These are phyloP conservation scores for Terrapene triunguis DNA, from an alignment of 2,113 vertebrate species.

Conservation along the genomic window DNA sequence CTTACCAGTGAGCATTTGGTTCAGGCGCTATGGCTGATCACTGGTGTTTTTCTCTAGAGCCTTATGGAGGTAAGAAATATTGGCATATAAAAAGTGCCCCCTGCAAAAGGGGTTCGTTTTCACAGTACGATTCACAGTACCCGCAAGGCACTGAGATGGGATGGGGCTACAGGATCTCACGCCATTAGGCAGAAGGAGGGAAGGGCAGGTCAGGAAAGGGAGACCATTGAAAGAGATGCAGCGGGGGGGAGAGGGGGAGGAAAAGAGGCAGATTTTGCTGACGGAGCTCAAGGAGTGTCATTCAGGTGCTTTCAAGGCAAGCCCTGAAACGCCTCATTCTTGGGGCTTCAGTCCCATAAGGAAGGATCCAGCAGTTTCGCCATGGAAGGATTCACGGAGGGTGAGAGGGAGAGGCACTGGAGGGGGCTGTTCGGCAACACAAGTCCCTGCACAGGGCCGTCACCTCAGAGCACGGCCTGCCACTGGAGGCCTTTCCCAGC, in stretches of 20 bases:
- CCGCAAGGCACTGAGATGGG: background rate
- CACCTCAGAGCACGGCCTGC: background rate
- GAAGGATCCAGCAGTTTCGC: background rate
- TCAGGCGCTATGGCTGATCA: background rate
- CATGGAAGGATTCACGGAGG: background rate
- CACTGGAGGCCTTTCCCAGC: rapidly evolving
- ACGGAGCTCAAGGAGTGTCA: background rate
- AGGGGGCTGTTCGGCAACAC: background rate
- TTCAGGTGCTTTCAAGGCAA: background rate
- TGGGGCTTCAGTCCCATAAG: background rate
- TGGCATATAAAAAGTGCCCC: constrained; percentile 1
- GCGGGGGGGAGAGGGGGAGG: no score
- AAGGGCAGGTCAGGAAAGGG: background rate
- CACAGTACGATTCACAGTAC: constrained; percentile 63
- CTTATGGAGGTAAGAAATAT: background rate
- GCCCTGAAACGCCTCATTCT: background rate
- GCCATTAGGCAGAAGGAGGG: background rate
- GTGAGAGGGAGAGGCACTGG: background rate
- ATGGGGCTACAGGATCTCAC: background rate
- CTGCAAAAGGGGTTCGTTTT: constrained; percentile 56
- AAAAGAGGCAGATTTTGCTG: background rate
- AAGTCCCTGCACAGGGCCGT: background rate
- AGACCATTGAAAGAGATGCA: background rate
- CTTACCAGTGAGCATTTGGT: background rate
- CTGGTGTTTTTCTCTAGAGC: background rate